A percentile compares a stretch with the other conserved stretches of the same genome.
Conservation (phyloP, 2,113 vertebrate genomes). For the Taurulus bubalis region DNA sequence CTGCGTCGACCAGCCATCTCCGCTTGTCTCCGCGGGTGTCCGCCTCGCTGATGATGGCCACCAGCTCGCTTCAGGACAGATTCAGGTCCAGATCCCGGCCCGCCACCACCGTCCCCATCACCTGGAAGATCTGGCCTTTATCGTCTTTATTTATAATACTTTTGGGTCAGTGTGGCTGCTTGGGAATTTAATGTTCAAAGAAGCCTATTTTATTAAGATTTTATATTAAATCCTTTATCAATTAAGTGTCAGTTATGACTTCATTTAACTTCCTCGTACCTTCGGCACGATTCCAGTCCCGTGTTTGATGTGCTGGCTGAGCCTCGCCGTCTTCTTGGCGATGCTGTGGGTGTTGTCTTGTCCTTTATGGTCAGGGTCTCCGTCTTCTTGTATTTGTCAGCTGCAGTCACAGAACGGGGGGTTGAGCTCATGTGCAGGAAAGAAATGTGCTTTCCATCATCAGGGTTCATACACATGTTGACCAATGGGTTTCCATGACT, state of each 20-base stretch:
- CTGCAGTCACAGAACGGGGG: constrained; percentile 69
- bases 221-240: not conserved
- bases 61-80: constrained; percentile 89
- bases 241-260: too few relatives aligned
- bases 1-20: constrained; percentile 96
- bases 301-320: constrained; percentile 91
- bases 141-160: not conserved
- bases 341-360: constrained; percentile 92
- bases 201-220: not conserved
- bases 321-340: constrained; percentile 92
- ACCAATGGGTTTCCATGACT: too few relatives aligned
- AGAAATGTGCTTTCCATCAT: too few relatives aligned
- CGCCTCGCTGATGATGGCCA: constrained; percentile 87
- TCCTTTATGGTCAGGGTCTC: constrained; percentile 90
- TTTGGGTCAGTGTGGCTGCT: not conserved
- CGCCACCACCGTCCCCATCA: constrained; percentile 84
- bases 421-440: not conserved
- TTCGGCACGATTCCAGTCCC: constrained; percentile 90
- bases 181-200: not conserved
- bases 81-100: constrained; percentile 90
- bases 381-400: constrained; percentile 91
- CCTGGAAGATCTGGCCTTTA: constrained; percentile 90
- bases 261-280: constrained; percentile 76
- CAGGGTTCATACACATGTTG: too few relatives aligned
- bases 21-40: constrained; percentile 91